Conservation (phyloP, 2,888 invertebrate genomes). For the Drosophila falleni region DNA sequence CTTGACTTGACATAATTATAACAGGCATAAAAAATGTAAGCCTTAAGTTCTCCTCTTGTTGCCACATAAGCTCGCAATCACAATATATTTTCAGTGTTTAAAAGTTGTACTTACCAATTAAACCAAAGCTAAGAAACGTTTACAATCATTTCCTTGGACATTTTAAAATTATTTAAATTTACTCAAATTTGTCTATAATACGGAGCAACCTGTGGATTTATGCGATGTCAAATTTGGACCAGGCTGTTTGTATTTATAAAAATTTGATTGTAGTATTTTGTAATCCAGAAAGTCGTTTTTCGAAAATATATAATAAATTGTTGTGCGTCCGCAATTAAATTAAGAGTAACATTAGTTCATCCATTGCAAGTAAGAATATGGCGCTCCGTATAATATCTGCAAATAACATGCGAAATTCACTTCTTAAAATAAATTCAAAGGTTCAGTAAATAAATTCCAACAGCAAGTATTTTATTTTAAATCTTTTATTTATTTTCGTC, state of each 20-base stretch:
- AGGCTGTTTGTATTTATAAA: not conserved
- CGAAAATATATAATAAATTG: slow-evolving; percentile 10
- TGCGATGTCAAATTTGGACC: not conserved
- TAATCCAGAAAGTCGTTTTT: slow-evolving; percentile 10
- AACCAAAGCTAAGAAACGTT: not conserved
- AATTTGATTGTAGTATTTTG: slow-evolving; percentile 6
- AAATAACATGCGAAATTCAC: not conserved
- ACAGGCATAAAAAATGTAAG: too few species aligned
- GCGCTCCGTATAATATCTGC: slow-evolving; percentile 33
- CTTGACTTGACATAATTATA: too few species aligned
- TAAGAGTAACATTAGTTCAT: not conserved
- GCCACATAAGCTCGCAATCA: too few species aligned
- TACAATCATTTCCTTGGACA: not conserved
- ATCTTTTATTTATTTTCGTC: not conserved
- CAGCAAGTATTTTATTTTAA: not conserved
- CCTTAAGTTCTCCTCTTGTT: too few species aligned
- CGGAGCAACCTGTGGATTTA: slow-evolving; percentile 10
- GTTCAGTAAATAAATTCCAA: slow-evolving; percentile 18
- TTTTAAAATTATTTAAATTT: not conserved
- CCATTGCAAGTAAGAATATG: slow-evolving; percentile 25
- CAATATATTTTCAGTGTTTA: too few species aligned
- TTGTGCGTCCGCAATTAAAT: not conserved
- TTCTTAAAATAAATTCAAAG: slow-evolving; percentile 26
- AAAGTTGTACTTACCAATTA: not conserved
- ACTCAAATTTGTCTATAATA: not conserved